A percentile compares a stretch with the other conserved stretches of the same genome.
Evolutionary conservation across 2,797 vertebrate species (phyloP).

Genomic region (Ceryle rudis): DNA sequence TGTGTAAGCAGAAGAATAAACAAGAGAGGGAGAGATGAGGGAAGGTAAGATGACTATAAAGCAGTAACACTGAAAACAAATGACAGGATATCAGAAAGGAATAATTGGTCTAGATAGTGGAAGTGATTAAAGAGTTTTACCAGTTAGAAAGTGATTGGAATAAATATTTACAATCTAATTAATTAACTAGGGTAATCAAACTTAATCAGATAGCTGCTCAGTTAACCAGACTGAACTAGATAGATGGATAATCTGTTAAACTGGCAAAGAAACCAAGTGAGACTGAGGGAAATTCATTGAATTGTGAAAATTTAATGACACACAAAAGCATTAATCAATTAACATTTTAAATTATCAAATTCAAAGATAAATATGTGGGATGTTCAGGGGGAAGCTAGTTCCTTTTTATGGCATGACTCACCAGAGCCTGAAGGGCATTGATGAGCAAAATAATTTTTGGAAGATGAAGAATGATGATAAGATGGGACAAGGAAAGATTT

Average conservation of each 20-base stretch:
- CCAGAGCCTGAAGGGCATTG: background rate
- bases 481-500: background rate
- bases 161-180: slow-evolving; percentile 47
- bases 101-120: slow-evolving; percentile 9
- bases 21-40: background rate
- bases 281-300: background rate
- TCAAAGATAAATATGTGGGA: background rate
- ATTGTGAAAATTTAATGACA: slow-evolving; percentile 30
- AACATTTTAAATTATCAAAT: background rate
- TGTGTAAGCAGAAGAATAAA: background rate
- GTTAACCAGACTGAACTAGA: slow-evolving; percentile 2
- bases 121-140: slow-evolving; percentile 24
- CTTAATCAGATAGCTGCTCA: slow-evolving; percentile 33
- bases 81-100: background rate
- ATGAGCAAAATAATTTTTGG: background rate
- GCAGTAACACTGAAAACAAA: background rate
- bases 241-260: slow-evolving; percentile 3
- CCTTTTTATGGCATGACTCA: background rate
- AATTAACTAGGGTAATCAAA: slow-evolving; percentile 33
- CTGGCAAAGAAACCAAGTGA: background rate
- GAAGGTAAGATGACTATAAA: background rate
- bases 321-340: background rate
- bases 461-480: background rate
- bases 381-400: background rate
- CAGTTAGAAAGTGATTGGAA: slow-evolving; percentile 29